Evolutionary conservation across 2,888 invertebrate species (phyloP).

Genomic region (Autographa gamma): DNA sequence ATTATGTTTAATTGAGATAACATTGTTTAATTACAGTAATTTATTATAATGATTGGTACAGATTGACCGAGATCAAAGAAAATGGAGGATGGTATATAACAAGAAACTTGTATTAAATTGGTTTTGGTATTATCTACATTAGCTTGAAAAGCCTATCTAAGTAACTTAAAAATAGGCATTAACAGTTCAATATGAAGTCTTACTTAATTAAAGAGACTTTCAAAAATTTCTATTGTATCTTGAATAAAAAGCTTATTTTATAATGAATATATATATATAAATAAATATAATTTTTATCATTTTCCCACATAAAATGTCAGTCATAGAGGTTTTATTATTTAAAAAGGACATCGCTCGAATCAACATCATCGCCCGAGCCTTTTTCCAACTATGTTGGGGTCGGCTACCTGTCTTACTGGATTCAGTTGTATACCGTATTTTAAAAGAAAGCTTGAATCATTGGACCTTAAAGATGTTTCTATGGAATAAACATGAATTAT

Average conservation of each 20-base stretch:
- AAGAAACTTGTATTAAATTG: background rate
- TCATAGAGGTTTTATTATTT: background rate
- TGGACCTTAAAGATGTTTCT: background rate
- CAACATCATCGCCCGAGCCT: too few relatives aligned
- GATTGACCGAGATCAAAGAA: background rate
- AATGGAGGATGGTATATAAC: background rate
- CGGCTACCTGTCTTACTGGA: too few relatives aligned
- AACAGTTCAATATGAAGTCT: too few relatives aligned
- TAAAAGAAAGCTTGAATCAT: background rate
- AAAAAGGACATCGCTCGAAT: background rate
- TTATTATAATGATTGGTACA: background rate
- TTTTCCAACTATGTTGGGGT: too few relatives aligned
- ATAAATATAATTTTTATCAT: too few relatives aligned
- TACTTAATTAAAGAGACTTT: too few relatives aligned
- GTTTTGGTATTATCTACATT: background rate
- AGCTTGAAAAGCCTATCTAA: too few relatives aligned
- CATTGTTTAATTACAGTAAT: background rate
- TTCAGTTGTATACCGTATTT: too few relatives aligned
- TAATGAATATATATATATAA: too few relatives aligned
- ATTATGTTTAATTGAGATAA: constrained; percentile 5
- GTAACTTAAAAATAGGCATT: too few relatives aligned
- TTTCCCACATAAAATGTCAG: background rate
- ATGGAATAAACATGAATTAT: background rate
- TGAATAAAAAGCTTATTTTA: too few relatives aligned
- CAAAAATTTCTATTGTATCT: too few relatives aligned